Base-by-base conservation (phyloP, 1,140 invertebrate genomes). In the Halyomorpha halys region DNA sequence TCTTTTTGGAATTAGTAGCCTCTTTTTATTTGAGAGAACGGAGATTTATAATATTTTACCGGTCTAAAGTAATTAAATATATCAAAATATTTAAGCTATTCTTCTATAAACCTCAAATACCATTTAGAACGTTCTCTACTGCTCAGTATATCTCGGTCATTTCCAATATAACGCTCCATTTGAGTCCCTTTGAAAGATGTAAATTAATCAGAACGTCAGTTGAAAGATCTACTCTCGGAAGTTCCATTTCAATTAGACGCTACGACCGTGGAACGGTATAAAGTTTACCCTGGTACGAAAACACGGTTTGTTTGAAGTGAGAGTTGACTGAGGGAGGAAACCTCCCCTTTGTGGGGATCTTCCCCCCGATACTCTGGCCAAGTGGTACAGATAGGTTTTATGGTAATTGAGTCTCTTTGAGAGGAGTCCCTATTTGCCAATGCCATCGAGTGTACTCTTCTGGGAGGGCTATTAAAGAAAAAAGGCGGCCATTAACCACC, bases 301-400 rank as follows among this genome's bases (percentile, higher is more conserved):
- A 25, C 53, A 56, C 53, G 19, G 53, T 25, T 56, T 56, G 53
- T 56, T 56, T 56, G 53, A 56, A 56, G 53, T 56, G 53, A 49
- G 53, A 56, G 53, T 56, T 56, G 53, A 25, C 18, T 23, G 18
- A 21, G 53, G 18, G 18, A 39, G 34, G 34, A 39, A 39, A 39
- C 6, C 34, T 39, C 23, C 19, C 18, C 53, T 56, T 56, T 56
- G 53, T 56, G 53, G 53, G 53, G 53, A 23, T 15, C 19, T 21
- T 19, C 19, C 19, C 51, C 19, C 53, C 47, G 47, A 49, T 49
- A 49, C 47, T 56, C 19, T n/a, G 19, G 15, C 53, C 53, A 56
- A 56, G 53, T 56, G 53, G 53, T 56, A 56, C 53, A 56, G 53
- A 56, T 56, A 56, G 53, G 53, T 56, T 56, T 56, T 56, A 56